Percentiles rank a stretch among this genome's conserved stretches.
phyloP scores from a whole-genome alignment of 2,113 vertebrate species.

The Camelus dromedarius region DNA sequence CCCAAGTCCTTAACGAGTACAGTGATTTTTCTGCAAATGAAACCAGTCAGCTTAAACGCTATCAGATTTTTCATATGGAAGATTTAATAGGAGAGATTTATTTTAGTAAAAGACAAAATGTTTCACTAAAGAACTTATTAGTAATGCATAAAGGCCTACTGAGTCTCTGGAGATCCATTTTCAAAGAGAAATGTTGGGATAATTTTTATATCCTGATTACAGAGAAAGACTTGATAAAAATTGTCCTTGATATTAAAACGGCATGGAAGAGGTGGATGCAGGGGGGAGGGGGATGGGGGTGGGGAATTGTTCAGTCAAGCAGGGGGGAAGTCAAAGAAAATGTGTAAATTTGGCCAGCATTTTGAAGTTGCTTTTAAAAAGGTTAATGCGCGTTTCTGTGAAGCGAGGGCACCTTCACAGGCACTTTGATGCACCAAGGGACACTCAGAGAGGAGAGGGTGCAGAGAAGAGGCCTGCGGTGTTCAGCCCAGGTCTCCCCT shows the following conservation, averaged over 20 bases:
- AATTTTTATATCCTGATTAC: slow-evolving; percentile 79
- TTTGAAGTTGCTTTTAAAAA: slow-evolving; percentile 63
- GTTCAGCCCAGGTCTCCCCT: no score
- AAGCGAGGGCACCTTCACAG: neutral
- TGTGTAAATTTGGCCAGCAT: slow-evolving; percentile 52
- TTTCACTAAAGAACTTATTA: slow-evolving; percentile 84
- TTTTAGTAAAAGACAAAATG: slow-evolving; percentile 86
- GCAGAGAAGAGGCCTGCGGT: neutral
- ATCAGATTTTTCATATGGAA: slow-evolving; percentile 76
- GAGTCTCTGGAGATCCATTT: slow-evolving; percentile 85
- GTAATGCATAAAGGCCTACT: slow-evolving; percentile 81
- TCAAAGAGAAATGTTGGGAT: slow-evolving; percentile 85
- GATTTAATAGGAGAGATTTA: slow-evolving; percentile 86
- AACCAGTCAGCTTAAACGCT: slow-evolving; percentile 74
- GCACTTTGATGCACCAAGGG: accelerated
- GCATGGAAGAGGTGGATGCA: slow-evolving; percentile 48
- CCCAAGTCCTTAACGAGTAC: slow-evolving; percentile 77
- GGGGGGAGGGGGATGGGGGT: slow-evolving; percentile 44
- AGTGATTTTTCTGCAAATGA: slow-evolving; percentile 72
- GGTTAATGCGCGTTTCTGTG: neutral
- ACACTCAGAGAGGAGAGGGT: accelerated
- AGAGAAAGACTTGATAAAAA: slow-evolving; percentile 84
- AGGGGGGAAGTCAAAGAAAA: slow-evolving; percentile 30
- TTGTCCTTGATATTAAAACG: slow-evolving; percentile 82
- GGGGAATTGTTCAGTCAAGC: slow-evolving; percentile 50